phyloP scores from a whole-genome alignment of 2,888 invertebrate genomes.

The Schrankia costaestrigalis region DNA sequence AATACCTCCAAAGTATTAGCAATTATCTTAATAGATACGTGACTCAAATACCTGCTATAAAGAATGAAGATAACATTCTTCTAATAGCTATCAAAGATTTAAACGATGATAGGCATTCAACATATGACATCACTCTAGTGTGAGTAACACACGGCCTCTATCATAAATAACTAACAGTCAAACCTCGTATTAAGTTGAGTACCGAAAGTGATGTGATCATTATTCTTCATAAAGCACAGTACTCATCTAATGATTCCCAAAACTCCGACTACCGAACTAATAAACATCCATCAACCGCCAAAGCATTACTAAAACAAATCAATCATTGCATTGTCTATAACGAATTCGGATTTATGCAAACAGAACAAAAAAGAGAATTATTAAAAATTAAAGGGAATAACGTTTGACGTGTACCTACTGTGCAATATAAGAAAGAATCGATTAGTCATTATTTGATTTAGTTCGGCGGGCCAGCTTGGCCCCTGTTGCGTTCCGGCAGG shows the following conservation, averaged over 20 bases:
- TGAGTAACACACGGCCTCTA: conserved; percentile 47
- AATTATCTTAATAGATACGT: conserved; percentile 21
- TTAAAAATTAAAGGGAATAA: conserved; percentile 76
- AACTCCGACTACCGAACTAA: conserved; percentile 79
- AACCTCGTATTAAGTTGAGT: conserved; percentile 74
- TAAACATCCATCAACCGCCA: conserved; percentile 77
- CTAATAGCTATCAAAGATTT: conserved; percentile 28
- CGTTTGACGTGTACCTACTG: conserved; percentile 80
- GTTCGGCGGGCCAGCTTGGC: conserved; percentile 68
- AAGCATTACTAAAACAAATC: conserved; percentile 74
- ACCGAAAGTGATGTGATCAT: conserved; percentile 66
- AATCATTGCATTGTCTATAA: conserved; percentile 77
- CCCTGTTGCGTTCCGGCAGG: conserved; percentile 70
- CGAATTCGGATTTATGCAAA: conserved; percentile 75
- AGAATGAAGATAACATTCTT: conserved; percentile 25
- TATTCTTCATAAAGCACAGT: conserved; percentile 75
- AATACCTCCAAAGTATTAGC: conserved; percentile 6
- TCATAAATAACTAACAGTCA: conserved; percentile 68
- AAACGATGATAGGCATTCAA: conserved; percentile 32
- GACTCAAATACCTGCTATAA: conserved; percentile 19
- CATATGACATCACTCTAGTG: conserved; percentile 53
- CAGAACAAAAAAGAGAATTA: conserved; percentile 59
- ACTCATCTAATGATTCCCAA: conserved; percentile 74
- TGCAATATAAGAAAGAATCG: conserved; percentile 78
- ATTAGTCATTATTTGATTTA: conserved; percentile 82